Evolutionary conservation across 2,888 invertebrate species (phyloP), one percentile per base, ranked within the genome.

Genomic region (Brachynemurus nebulosus): DNA sequence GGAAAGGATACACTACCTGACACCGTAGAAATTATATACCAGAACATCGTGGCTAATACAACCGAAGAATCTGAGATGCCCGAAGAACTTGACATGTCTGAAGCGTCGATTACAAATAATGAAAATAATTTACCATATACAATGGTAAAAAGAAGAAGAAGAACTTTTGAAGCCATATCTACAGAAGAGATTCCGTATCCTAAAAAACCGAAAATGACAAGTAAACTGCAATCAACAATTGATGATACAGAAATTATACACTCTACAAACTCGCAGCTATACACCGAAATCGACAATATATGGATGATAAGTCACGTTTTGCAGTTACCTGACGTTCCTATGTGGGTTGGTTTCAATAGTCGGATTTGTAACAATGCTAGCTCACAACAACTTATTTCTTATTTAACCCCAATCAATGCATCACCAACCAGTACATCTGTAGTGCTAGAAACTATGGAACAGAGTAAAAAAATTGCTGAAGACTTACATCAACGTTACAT

Each of bases 1-100:
- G 58, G 58, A 4, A 60, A 59, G 47, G 55, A 59, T 33, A 59
- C 59, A 1, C 38, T 27, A 27, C 27, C 9, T 27, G 27, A 27
- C 12, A 27, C 27, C 11, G 27, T 27, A 27, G 27, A n/a, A 18
- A 48, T 52, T 17, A 47, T 50, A 11, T 48, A 43, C 37, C 52
- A 52, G 48, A 45, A 33, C 40, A 18, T 45, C 34, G 11, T 41
- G 17, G 21, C 40, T 34, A 40, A 45, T 45, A 25, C 27, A 25
- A 25, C 27, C 27, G 27, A n/a, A n/a, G n/a, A n/a, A n/a, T n/a
- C n/a, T n/a, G n/a, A n/a, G n/a, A n/a, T n/a, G n/a, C n/a, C n/a
- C n/a, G n/a, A n/a, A n/a, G n/a, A n/a, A n/a, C n/a, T n/a, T n/a
- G n/a, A n/a, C n/a, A n/a, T n/a, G n/a, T n/a, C n/a, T n/a, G n/a